Percentiles rank a stretch among this genome's conserved stretches.
These are phyloP conservation scores for Perithous albicinctus DNA, from an alignment of 2,888 invertebrate species.

Conservation along the genomic window DNA sequence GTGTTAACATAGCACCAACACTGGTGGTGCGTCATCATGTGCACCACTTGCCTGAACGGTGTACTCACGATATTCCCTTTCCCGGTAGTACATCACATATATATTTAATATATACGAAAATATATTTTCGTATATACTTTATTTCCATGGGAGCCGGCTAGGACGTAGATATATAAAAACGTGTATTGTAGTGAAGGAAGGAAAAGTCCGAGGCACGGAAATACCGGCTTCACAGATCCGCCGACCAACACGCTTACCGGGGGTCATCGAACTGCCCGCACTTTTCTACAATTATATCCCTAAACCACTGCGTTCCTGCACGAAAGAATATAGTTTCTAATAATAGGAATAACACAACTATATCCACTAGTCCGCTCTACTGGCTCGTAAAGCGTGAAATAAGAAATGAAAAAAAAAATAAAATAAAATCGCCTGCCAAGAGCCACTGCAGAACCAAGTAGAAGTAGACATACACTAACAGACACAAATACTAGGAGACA, in stretches of 20 bases:
- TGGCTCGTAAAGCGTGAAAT: slow-evolving; percentile 5
- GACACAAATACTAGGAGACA: not conserved
- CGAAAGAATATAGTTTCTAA: slow-evolving; percentile 30
- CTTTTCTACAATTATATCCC: slow-evolving; percentile 38
- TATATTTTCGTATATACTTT: not conserved
- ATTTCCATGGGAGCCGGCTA: too few relatives aligned
- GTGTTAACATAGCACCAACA: slow-evolving; percentile 25
- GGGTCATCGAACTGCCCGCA: slow-evolving; percentile 57
- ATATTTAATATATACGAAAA: not conserved
- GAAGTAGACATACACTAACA: not conserved
- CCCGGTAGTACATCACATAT: not conserved
- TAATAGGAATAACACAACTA: slow-evolving; percentile 14
- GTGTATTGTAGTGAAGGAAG: not conserved
- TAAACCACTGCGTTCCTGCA: slow-evolving; percentile 45
- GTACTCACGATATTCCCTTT: slow-evolving; percentile 27
- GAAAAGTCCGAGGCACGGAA: slow-evolving; percentile 21
- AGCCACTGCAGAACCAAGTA: slow-evolving; percentile 23
- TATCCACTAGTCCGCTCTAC: not conserved
- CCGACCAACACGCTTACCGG: slow-evolving; percentile 51
- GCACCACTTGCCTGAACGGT: slow-evolving; percentile 24
- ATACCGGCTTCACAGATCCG: slow-evolving; percentile 41
- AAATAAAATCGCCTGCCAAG: slow-evolving; percentile 54
- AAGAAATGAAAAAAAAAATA: slow-evolving; percentile 41
- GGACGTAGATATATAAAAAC: too few relatives aligned
- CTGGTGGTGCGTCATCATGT: slow-evolving; percentile 40